These are phyloP conservation scores for Oligia strigilis DNA, from an alignment of 2,888 invertebrate species.

Conservation along the genomic window DNA sequence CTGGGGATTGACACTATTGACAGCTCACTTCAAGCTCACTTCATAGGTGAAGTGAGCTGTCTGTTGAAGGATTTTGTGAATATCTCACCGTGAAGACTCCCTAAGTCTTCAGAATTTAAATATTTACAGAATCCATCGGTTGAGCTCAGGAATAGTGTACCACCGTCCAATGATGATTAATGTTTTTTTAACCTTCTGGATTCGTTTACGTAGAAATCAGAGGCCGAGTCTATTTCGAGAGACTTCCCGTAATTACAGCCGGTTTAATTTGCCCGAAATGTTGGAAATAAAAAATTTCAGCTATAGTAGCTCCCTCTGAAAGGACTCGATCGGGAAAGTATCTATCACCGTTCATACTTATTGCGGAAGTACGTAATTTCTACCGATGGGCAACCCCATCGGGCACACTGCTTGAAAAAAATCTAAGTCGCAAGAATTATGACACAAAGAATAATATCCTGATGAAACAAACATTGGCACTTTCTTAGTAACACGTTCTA, in stretches of 20 bases:
- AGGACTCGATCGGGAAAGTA: neutral
- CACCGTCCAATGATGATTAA: neutral
- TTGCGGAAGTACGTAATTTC: neutral
- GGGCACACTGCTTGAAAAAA: neutral
- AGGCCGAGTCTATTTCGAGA: conserved; percentile 8
- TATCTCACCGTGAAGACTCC: too few relatives aligned
- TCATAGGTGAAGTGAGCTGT: too few relatives aligned
- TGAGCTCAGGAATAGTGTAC: neutral
- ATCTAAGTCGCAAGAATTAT: neutral
- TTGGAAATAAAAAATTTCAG: neutral
- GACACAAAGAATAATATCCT: neutral
- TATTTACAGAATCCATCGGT: too few relatives aligned
- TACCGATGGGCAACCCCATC: neutral
- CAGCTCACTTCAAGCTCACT: too few relatives aligned
- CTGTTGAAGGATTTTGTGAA: too few relatives aligned
- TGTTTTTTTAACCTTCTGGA: neutral
- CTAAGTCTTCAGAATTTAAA: too few relatives aligned
- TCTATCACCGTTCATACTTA: neutral
- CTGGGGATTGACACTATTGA: too few relatives aligned
- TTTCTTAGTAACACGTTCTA: conserved; percentile 31
- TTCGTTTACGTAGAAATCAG: conserved; percentile 10
- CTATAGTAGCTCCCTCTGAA: neutral
- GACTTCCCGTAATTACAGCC: conserved; percentile 10
- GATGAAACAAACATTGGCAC: neutral
- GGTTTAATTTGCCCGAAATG: conserved; percentile 16